A percentile compares a stretch with the other conserved stretches of the same genome.
These are phyloP conservation scores for Formica selysi DNA, from an alignment of 1,140 invertebrate species.

Conservation along the genomic window DNA sequence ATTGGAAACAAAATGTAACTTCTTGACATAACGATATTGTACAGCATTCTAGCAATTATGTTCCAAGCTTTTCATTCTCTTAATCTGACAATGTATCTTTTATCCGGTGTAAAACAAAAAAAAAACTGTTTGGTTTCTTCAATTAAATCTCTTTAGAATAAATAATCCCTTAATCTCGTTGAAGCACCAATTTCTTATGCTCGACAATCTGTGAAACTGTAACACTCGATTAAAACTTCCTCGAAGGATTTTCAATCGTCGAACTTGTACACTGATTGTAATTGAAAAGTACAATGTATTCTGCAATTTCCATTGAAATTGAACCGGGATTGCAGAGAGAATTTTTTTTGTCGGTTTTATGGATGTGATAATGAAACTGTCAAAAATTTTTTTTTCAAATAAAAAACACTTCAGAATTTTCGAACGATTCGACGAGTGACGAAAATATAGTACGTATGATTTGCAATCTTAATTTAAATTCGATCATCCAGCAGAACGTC, in stretches of 20 bases:
- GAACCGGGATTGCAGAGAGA: neutral
- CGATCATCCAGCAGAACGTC: neutral
- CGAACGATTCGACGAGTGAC: neutral
- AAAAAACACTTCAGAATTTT: neutral
- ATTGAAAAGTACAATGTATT: neutral
- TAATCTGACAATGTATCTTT: neutral
- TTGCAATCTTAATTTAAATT: constrained; percentile 3
- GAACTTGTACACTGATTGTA: neutral
- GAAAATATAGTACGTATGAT: neutral
- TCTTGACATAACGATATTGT: neutral
- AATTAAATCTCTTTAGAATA: neutral
- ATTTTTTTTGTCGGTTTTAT: neutral
- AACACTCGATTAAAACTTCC: neutral
- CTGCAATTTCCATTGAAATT: constrained; percentile 1
- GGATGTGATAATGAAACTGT: neutral
- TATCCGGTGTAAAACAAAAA: neutral
- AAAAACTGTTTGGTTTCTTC: neutral
- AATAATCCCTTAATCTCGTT: neutral
- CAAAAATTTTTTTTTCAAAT: neutral
- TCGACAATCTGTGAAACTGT: neutral
- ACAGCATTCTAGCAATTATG: constrained; percentile 10
- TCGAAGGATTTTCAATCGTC: neutral
- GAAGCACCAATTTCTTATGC: neutral
- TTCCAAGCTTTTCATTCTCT: constrained; percentile 5
- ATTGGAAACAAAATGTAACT: neutral